Percentiles rank a stretch among this genome's conserved stretches.
These are phyloP conservation scores for Emesis furor DNA, from an alignment of 2,888 invertebrate genomes.

Conservation along the genomic window DNA sequence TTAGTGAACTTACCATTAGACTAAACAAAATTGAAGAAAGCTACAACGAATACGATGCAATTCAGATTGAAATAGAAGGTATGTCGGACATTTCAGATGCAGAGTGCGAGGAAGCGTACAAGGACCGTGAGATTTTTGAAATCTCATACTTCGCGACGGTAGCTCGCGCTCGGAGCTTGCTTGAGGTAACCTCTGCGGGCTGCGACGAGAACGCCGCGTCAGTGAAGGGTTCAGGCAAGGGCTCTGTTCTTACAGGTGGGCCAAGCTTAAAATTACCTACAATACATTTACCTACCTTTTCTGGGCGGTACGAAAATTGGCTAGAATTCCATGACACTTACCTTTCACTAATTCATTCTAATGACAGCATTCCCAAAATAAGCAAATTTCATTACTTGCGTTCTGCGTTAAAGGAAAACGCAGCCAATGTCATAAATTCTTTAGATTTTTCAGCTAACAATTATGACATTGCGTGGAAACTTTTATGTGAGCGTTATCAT, in stretches of 20 bases:
- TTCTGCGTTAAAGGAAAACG: too few species aligned
- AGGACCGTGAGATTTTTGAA: too few species aligned
- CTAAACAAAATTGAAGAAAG: too few species aligned
- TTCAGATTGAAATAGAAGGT: too few species aligned
- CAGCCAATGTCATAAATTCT: too few species aligned
- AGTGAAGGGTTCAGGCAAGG: neutral
- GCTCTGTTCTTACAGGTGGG: neutral
- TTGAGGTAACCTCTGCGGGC: neutral
- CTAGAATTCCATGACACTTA: neutral
- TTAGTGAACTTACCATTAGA: too few species aligned
- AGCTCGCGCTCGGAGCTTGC: too few species aligned
- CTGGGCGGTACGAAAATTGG: neutral
- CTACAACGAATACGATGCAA: too few species aligned
- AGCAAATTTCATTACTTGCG: too few species aligned
- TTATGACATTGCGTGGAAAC: neutral
- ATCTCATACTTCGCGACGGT: too few species aligned
- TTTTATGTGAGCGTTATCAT: conserved; percentile 4
- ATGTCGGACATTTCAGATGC: too few species aligned
- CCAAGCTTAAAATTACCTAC: neutral
- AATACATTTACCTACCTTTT: neutral
- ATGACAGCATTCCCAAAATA: neutral
- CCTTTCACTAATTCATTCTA: neutral
- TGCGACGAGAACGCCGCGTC: neutral
- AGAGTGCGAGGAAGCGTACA: too few species aligned
- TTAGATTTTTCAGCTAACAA: neutral